phyloP scores from a whole-genome alignment of 1,140 invertebrate species.

The Planococcus citri region DNA sequence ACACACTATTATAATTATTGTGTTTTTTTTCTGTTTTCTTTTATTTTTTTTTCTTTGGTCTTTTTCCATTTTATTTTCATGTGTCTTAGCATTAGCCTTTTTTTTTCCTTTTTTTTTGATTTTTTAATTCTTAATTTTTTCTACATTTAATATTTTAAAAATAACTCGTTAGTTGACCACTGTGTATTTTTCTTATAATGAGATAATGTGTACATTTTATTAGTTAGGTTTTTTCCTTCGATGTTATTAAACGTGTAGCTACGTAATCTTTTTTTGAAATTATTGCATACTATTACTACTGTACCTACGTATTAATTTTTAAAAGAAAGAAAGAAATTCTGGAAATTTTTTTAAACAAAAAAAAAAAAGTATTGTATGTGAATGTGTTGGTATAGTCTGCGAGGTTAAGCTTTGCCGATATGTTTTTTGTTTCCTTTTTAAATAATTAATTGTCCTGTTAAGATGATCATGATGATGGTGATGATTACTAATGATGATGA shows the following conservation, averaged over 20 bases:
- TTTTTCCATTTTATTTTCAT: too few relatives aligned
- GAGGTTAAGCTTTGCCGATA: too few relatives aligned
- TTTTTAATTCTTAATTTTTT: slow-evolving; percentile 30
- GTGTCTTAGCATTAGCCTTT: background rate
- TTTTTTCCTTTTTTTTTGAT: slow-evolving; percentile 18
- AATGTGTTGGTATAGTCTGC: too few relatives aligned
- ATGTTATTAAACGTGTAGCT: background rate
- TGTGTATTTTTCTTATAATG: background rate
- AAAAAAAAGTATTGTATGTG: too few relatives aligned
- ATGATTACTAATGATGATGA: too few relatives aligned
- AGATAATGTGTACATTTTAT: background rate
- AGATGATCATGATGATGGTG: too few relatives aligned
- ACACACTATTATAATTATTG: background rate
- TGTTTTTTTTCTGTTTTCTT: background rate
- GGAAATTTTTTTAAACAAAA: too few relatives aligned
- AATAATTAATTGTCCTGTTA: too few relatives aligned
- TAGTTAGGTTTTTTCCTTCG: background rate
- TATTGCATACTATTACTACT: too few relatives aligned
- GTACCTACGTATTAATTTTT: too few relatives aligned
- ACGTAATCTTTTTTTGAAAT: background rate
- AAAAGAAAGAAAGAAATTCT: too few relatives aligned
- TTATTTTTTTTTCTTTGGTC: background rate
- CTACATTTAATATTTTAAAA: slow-evolving; percentile 26
- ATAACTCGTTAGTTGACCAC: slow-evolving; percentile 7
- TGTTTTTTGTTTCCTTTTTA: too few relatives aligned